Evolutionary conservation across 1,140 invertebrate genomes (phyloP), one percentile per base, ranked within the genome.

Genomic region (Holotrichia oblita): DNA sequence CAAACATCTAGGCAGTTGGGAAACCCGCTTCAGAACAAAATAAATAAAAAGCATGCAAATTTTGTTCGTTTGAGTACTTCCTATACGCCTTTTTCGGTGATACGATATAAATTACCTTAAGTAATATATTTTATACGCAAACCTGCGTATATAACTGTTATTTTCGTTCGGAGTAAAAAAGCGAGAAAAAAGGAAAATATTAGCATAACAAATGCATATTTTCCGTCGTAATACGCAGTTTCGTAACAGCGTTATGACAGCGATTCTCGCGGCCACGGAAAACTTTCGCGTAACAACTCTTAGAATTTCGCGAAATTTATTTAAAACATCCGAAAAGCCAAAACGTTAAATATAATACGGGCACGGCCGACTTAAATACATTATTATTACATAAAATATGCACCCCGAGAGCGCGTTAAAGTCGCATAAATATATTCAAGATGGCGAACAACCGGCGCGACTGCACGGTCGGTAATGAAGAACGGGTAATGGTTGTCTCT

Each of bases 301-400:
- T 48, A 48, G 8, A 48, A 12, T 48, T 48, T 48, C 44, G 12
- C 12, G 44, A 48, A 48, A 48, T 48, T 48, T n/a, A 48, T n/a
- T 12, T 48, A 48, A 48, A 48, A 48, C 44, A 48, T 48, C n/a
- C 44, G 12, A 48, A 48, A 48, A 48, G 44, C 44, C 44, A n/a
- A 48, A 48, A 48, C 44, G 12, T n/a, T 48, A 48, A 48, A 48
- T 48, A 48, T 48, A 48, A 48, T 48, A 48, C 44, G 44, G n/a
- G n/a, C 44, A n/a, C 44, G 44, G n/a, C 44, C 44, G 4, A 12
- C 12, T n/a, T 48, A 48, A 48, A 48, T 48, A 48, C 44, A 48
- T 48, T 48, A 48, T 48, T 48, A 48, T 48, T 48, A n/a, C 12
- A 48, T 48, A 48, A 48, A 48, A 48, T 48, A 48, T 48, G 44